phyloP scores from a whole-genome alignment of 1,140 invertebrate species.

The Lordiphosa mommai region DNA sequence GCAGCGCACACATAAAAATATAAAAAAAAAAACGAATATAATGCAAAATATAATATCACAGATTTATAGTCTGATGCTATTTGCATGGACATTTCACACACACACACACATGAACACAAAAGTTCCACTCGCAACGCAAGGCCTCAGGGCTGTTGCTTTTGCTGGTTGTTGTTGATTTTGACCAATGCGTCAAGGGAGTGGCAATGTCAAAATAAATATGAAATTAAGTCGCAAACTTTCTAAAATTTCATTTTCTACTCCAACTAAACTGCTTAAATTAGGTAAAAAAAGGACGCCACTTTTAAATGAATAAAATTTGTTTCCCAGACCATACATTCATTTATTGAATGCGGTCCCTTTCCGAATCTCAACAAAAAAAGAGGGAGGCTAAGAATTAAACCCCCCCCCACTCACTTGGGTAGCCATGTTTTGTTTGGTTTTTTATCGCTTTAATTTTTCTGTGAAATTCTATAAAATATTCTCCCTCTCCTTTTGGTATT shows the following conservation, averaged over 20 bases:
- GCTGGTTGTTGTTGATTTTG: slow-evolving; percentile 15
- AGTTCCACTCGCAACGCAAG: not conserved
- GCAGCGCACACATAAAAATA: slow-evolving; percentile 6
- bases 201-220: too few species aligned
- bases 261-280: too few species aligned
- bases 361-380: slow-evolving; percentile 1
- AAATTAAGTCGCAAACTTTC: too few species aligned
- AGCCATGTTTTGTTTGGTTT: slow-evolving; percentile 5
- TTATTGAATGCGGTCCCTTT: not conserved
- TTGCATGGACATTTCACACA: slow-evolving; percentile 5
- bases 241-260: too few species aligned
- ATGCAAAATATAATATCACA: slow-evolving; percentile 29
- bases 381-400: not conserved
- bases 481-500: slow-evolving; percentile 6
- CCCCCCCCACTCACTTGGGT: not conserved
- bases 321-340: too few species aligned
- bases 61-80: slow-evolving; percentile 26
- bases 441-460: slow-evolving; percentile 48
- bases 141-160: not conserved
- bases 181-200: slow-evolving; percentile 8
- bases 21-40: not conserved
- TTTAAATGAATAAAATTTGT: too few species aligned
- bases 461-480: slow-evolving; percentile 30
- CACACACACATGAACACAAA: not conserved
- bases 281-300: too few species aligned